Evolutionary conservation across 92 coral and sea anemone genomes (phyloP).

Genomic region (Porites divaricata): DNA sequence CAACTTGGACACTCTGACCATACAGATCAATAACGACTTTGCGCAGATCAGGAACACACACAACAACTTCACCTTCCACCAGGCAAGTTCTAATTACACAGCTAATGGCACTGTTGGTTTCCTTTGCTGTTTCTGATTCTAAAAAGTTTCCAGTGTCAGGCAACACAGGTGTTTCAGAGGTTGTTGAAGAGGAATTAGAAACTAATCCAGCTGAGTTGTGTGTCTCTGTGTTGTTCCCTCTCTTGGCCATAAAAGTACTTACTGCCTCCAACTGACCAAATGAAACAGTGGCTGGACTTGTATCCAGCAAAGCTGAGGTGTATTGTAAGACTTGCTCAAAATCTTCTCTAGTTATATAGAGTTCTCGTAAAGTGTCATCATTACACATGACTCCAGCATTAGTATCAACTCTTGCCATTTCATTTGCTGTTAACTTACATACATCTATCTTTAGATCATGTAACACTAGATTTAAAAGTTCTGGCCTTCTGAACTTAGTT

Average conservation of each 20-base stretch:
- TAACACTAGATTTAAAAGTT: conserved; percentile 40
- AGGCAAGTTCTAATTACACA: conserved; percentile 68
- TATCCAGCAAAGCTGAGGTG: conserved; percentile 70
- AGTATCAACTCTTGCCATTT: neutral
- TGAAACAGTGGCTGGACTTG: conserved; percentile 38
- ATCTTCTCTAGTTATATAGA: conserved; percentile 68
- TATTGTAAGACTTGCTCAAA: conserved; percentile 65
- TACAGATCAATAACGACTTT: conserved; percentile 76
- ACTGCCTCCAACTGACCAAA: neutral
- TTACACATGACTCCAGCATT: neutral
- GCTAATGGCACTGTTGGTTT: conserved; percentile 13
- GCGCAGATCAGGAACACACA: conserved; percentile 87
- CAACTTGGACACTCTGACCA: conserved; percentile 88
- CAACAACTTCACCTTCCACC: conserved; percentile 68
- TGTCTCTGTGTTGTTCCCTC: neutral
- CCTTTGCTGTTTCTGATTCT: conserved; percentile 24
- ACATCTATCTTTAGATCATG: conserved; percentile 18
- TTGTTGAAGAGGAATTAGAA: neutral
- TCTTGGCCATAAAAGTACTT: neutral
- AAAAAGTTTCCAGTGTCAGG: neutral
- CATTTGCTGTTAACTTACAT: neutral
- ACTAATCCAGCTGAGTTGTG: neutral
- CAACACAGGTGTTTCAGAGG: neutral
- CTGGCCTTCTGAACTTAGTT: conserved; percentile 54
- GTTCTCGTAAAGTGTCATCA: neutral